A percentile compares a stretch with the other conserved stretches of the same genome.
Conservation (phyloP, 2,888 invertebrate species). For the Coleophora flavipennella region DNA sequence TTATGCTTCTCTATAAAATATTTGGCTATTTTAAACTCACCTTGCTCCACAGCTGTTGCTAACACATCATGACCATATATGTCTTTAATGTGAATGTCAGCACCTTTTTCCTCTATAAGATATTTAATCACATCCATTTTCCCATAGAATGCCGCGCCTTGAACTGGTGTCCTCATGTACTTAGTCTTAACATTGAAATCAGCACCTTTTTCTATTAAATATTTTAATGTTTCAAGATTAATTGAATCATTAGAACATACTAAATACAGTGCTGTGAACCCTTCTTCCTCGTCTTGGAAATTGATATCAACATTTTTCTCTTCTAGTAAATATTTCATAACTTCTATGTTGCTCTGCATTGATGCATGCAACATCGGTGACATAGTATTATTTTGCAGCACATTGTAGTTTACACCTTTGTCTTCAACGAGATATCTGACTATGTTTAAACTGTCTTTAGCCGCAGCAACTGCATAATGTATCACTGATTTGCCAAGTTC, state of each 20-base stretch:
- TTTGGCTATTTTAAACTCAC: conserved; percentile 4
- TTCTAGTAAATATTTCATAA: too few species aligned
- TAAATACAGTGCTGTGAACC: conserved; percentile 1
- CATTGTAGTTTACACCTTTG: too few species aligned
- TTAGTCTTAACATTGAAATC: not conserved
- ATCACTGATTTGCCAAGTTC: too few species aligned
- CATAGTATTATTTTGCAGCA: too few species aligned
- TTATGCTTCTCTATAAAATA: conserved; percentile 6
- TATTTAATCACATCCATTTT: conserved; percentile 1
- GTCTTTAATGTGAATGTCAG: not conserved
- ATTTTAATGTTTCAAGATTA: not conserved
- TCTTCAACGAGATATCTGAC: too few species aligned
- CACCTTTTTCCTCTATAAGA: conserved; percentile 1
- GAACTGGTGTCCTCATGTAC: not conserved
- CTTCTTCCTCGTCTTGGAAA: not conserved
- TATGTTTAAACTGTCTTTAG: too few species aligned
- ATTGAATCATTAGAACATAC: not conserved
- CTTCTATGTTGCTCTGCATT: too few species aligned
- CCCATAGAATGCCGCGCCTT: conserved; percentile 1
- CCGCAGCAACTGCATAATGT: too few species aligned
- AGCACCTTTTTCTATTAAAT: conserved; percentile 2
- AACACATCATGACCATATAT: not conserved
- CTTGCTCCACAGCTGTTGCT: not conserved
- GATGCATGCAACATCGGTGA: too few species aligned
- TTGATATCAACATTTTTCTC: too few species aligned